phyloP scores from a whole-genome alignment of 1,140 invertebrate species.

The Drosophila kepulauana region DNA sequence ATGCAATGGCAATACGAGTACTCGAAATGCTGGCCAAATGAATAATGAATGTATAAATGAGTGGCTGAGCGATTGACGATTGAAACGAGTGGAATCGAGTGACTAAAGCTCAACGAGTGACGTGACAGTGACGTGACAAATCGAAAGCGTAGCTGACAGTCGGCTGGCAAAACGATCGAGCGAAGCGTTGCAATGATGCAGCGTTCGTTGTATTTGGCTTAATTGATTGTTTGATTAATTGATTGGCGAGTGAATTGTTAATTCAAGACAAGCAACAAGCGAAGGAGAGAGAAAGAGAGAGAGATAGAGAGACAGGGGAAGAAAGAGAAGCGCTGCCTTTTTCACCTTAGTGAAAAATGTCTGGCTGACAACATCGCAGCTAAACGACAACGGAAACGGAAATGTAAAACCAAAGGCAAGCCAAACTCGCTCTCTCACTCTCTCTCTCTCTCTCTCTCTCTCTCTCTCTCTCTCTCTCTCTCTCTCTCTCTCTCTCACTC shows the following conservation, averaged over 20 bases:
- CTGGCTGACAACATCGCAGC: slow-evolving; percentile 23
- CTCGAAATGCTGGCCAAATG: neutral
- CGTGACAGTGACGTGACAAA: slow-evolving; percentile 11
- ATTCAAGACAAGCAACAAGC: slow-evolving; percentile 16
- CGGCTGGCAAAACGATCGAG: slow-evolving; percentile 3
- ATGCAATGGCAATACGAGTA: neutral
- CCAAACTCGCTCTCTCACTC: neutral
- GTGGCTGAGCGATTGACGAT: neutral
- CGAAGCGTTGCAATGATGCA: slow-evolving; percentile 1
- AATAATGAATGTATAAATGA: slow-evolving; percentile 21
- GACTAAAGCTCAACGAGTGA: slow-evolving; percentile 4
- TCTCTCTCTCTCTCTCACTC: too few relatives aligned
- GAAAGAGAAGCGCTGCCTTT: slow-evolving; percentile 12
- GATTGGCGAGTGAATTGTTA: slow-evolving; percentile 54
- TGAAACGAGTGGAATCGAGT: neutral
- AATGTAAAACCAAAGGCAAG: slow-evolving; percentile 18
- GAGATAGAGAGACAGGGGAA: neutral
- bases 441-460: too few relatives aligned
- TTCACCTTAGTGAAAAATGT: slow-evolving; percentile 39
- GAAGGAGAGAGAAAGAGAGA: neutral
- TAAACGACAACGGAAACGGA: slow-evolving; percentile 28
- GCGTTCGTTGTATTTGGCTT: slow-evolving; percentile 19
- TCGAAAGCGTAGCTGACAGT: slow-evolving; percentile 6
- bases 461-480: neutral
- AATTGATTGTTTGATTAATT: slow-evolving; percentile 60